phyloP scores from a whole-genome alignment of 2,797 vertebrate genomes.

The Glossophaga mutica region DNA sequence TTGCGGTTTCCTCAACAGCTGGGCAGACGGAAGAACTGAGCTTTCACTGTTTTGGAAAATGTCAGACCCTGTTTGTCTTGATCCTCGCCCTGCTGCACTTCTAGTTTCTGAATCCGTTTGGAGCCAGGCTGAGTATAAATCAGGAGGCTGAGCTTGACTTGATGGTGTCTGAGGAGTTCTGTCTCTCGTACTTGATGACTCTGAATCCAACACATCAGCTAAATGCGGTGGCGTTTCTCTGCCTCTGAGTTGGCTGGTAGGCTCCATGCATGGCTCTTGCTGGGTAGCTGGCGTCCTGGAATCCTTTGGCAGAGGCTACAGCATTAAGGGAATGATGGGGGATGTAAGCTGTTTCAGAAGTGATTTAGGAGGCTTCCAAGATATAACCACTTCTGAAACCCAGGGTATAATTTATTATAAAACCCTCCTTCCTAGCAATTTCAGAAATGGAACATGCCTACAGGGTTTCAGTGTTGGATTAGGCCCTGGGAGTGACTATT shows the following conservation, averaged over 20 bases:
- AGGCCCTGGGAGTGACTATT: not conserved
- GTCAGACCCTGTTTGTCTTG: not conserved
- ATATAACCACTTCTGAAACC: not conserved
- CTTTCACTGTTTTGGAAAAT: not conserved
- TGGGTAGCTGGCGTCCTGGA: not conserved
- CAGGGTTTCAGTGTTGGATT: not conserved
- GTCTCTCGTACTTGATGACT: not conserved
- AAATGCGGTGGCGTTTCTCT: not conserved
- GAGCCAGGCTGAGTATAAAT: not conserved
- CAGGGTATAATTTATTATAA: not conserved
- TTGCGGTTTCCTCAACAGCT: slow-evolving; percentile 49
- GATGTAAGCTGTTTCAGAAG: not conserved
- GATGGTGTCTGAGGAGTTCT: not conserved
- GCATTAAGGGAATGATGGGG: not conserved
- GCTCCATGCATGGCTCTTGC: not conserved
- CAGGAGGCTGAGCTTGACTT: not conserved
- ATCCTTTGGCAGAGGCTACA: not conserved
- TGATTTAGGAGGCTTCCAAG: not conserved
- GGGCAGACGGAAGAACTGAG: not conserved
- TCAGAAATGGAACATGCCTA: not conserved
- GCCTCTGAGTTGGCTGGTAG: not conserved
- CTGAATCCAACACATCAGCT: not conserved
- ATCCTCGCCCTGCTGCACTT: not conserved
- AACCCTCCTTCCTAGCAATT: not conserved
- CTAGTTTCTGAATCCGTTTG: not conserved